Conservation (phyloP, 2,888 invertebrate species). For the Cataglyphis cursor region DNA sequence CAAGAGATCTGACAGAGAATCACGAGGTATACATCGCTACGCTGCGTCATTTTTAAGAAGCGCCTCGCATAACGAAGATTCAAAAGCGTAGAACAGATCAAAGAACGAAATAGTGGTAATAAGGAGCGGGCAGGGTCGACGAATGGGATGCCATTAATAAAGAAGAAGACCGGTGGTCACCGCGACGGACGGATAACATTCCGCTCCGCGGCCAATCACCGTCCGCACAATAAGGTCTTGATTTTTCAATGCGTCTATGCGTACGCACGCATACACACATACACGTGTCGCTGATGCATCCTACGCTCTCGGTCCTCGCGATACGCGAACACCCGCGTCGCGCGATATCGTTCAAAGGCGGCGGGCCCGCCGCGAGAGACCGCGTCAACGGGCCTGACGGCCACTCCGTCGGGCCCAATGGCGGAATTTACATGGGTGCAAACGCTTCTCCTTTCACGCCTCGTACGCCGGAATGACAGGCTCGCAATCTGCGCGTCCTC, state of each 20-base stretch:
- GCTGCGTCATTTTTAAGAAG: constrained; percentile 14
- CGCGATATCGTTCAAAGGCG: constrained; percentile 36
- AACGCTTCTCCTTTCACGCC: constrained; percentile 78
- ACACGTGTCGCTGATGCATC: neutral
- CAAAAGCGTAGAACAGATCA: constrained; percentile 12
- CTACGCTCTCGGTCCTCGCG: neutral
- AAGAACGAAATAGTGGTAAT: constrained; percentile 21
- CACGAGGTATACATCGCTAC: constrained; percentile 2
- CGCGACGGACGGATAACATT: constrained; percentile 29
- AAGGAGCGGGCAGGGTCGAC: constrained; percentile 15
- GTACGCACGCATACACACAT: neutral
- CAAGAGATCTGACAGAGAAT: constrained; percentile 3
- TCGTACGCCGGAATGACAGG: constrained; percentile 79
- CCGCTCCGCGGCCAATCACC: constrained; percentile 31
- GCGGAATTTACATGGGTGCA: constrained; percentile 74
- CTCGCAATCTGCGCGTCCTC: constrained; percentile 82
- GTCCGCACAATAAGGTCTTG: constrained; percentile 45
- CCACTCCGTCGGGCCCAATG: constrained; percentile 51
- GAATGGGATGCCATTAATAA: constrained; percentile 40
- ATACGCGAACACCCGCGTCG: constrained; percentile 52
- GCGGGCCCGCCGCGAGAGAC: constrained; percentile 27
- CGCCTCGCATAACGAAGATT: constrained; percentile 14
- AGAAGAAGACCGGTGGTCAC: constrained; percentile 35
- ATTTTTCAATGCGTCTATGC: constrained; percentile 48
- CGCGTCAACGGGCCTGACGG: constrained; percentile 68